A percentile compares a stretch with the other conserved stretches of the same genome.
Conservation (phyloP, 2,888 invertebrate genomes). For the Drosophila colorata region DNA sequence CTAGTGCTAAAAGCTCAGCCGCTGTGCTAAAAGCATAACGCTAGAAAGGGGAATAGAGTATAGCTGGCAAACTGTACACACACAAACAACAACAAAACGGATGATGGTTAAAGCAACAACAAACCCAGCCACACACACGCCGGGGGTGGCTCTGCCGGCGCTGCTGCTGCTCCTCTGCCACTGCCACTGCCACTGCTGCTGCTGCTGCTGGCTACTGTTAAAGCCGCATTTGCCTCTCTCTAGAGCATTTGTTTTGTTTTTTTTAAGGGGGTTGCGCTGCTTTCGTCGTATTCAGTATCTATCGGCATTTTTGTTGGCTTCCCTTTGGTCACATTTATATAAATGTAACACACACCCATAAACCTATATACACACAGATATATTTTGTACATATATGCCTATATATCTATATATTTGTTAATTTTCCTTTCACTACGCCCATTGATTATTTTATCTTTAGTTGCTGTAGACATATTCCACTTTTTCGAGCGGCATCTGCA, state of each 20-base stretch:
- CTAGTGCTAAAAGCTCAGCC: slow-evolving; percentile 26
- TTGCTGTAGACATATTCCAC: slow-evolving; percentile 54
- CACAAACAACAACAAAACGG: slow-evolving; percentile 15
- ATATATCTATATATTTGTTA: slow-evolving; percentile 25
- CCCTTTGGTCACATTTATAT: slow-evolving; percentile 62
- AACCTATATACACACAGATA: slow-evolving; percentile 12
- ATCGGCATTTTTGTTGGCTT: slow-evolving; percentile 82
- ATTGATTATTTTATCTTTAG: slow-evolving; percentile 49
- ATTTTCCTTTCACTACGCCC: slow-evolving; percentile 52
- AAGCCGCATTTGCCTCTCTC: slow-evolving; percentile 28
- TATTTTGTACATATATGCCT: slow-evolving; percentile 11
- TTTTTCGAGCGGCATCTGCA: slow-evolving; percentile 34
- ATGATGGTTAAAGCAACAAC: slow-evolving; percentile 29
- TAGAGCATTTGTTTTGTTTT: slow-evolving; percentile 24
- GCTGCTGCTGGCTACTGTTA: slow-evolving; percentile 33
- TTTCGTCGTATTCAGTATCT: slow-evolving; percentile 50
- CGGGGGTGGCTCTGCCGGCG: slow-evolving; percentile 53
- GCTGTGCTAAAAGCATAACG: slow-evolving; percentile 33
- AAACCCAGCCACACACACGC: slow-evolving; percentile 36
- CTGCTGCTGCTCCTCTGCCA: slow-evolving; percentile 15
- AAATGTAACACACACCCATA: slow-evolving; percentile 27
- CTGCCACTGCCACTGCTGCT: slow-evolving; percentile 14
- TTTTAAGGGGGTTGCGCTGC: slow-evolving; percentile 37
- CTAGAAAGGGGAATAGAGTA: slow-evolving; percentile 32
- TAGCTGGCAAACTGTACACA: slow-evolving; percentile 15